Evolutionary conservation across 1,140 invertebrate genomes (phyloP), one percentile per base, ranked within the genome.

Genomic region (Colletes gigas): DNA sequence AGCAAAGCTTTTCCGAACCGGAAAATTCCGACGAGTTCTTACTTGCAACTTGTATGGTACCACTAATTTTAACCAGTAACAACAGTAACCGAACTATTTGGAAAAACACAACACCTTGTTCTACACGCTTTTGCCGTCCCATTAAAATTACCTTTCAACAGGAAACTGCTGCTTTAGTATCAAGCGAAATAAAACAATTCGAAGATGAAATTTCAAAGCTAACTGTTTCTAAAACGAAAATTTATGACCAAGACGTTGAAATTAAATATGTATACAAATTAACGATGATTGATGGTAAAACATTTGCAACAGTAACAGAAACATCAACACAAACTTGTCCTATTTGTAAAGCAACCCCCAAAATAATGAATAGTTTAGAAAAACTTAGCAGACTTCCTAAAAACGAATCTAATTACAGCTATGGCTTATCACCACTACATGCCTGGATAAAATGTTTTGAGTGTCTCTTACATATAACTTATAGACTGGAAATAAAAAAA

Each of bases 371-470:
- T 10, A 8, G 21, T 10, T 9, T 19, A 9, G 21, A 59, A 4
- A 59, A 21, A 59, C 8, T 59, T 1, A 59, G 21, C 0, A 4
- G 7, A 59, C 9, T 8, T 7, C n/a, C 57, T 8, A 59, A 9
- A 5, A 59, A 21, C 8, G 10, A 0, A 9, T n/a, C 30, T 1
- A 9, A 21, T 21, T 59, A 59, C 8, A 8, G 21, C 15, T 70
- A 55, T 39, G 54, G 54, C 12, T 39, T 72, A 62, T 72, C 70
- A 47, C 0, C 3, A 4, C 57, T 72, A 6, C 70, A 72, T 72
- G 55, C 50, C 4, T 72, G 41, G 70, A 62, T 62, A 3, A 59
- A 21, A 62, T 21, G 70, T 62, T 19, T 59, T 6, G 57, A 62
- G 19, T 62, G 70, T 62, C 3, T 59, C 4, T 50, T 72, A 12